These are phyloP conservation scores for Hirudinaria manillensis DNA, from an alignment of 2,888 invertebrate species.

Conservation along the genomic window DNA sequence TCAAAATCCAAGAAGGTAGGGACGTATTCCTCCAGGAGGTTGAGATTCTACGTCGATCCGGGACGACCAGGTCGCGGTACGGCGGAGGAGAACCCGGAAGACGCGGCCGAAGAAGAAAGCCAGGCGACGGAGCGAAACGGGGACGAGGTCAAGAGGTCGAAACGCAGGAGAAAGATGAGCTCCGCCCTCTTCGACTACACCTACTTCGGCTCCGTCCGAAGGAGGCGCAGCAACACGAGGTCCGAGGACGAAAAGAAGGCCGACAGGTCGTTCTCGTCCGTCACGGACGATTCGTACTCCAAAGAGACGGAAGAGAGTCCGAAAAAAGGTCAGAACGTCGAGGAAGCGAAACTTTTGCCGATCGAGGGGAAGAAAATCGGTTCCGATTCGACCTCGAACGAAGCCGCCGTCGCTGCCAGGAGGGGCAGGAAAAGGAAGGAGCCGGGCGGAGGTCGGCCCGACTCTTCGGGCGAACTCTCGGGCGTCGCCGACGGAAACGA, in stretches of 20 bases:
- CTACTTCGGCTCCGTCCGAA: conserved; percentile 17
- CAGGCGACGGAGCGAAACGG: too few relatives aligned
- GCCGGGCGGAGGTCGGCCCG: neutral
- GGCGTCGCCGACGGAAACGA: neutral
- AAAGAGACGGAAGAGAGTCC: too few relatives aligned
- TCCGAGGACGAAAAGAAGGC: neutral
- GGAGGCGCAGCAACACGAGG: neutral
- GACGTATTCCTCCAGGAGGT: neutral
- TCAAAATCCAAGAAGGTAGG: conserved; percentile 2
- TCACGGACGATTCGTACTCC: too few relatives aligned
- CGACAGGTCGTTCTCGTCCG: too few relatives aligned
- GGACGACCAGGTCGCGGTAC: too few relatives aligned
- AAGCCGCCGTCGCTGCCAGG: neutral
- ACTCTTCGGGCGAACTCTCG: neutral
- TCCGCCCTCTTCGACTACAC: conserved; percentile 28
- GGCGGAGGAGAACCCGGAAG: too few relatives aligned
- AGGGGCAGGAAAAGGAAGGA: neutral
- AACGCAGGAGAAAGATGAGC: conserved; percentile 23
- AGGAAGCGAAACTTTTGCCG: neutral
- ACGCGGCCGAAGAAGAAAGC: neutral
- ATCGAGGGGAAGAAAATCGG: neutral
- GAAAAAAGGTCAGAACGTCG: too few relatives aligned
- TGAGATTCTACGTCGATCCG: conserved; percentile 1
- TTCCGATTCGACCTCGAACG: neutral
- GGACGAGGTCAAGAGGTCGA: conserved; percentile 2